Evolutionary conservation across 2,113 vertebrate genomes (phyloP).

Genomic region (Prolemur simus): DNA sequence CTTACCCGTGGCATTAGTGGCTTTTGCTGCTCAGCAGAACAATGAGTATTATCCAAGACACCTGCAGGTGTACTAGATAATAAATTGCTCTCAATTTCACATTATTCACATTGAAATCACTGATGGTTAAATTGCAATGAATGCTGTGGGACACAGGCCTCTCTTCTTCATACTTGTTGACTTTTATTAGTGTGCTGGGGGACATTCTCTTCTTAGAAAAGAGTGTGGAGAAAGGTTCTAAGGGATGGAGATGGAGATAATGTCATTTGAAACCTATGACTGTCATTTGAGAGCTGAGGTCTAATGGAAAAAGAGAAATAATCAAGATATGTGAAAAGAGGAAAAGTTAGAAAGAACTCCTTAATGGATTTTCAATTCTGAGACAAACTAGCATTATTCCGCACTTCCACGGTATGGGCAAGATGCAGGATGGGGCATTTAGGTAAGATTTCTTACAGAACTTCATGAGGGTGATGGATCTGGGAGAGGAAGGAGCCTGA

Average conservation of each 20-base stretch:
- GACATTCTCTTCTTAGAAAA: neutral
- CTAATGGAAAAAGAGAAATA: neutral
- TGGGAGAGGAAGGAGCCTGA: neutral
- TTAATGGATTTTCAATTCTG: neutral
- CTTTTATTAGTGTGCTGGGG: neutral
- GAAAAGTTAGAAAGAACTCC: neutral
- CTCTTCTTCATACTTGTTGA: neutral
- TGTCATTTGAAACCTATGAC: neutral
- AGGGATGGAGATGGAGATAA: neutral
- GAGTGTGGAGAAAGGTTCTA: neutral
- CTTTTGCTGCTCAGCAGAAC: neutral
- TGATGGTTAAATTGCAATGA: neutral
- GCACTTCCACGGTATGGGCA: neutral
- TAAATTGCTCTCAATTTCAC: neutral
- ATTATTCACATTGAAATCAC: neutral
- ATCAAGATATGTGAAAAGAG: neutral
- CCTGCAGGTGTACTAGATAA: neutral
- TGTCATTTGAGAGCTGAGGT: neutral
- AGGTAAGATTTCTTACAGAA: neutral
- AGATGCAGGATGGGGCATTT: neutral
- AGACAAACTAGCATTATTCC: neutral
- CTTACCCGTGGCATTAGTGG: neutral
- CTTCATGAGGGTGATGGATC: neutral
- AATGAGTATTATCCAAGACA: neutral
- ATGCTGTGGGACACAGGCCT: neutral